Percentiles rank a stretch among this genome's conserved stretches.
These are phyloP conservation scores for Ephestia elutella DNA, from an alignment of 1,140 invertebrate genomes.

Conservation along the genomic window DNA sequence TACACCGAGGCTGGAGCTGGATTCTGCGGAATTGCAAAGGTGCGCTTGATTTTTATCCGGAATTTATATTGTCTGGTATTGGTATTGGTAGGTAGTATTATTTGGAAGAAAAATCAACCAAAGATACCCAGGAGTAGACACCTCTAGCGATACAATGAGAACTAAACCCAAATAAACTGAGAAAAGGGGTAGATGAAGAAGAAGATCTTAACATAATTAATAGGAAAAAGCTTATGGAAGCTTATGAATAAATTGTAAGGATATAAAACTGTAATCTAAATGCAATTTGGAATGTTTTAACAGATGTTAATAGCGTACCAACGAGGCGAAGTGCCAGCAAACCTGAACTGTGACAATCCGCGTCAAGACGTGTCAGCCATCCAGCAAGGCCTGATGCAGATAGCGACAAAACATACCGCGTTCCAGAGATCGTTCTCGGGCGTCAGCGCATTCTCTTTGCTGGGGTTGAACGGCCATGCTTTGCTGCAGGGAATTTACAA, in stretches of 20 bases:
- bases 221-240: too few relatives aligned
- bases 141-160: too few relatives aligned
- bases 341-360: conserved; percentile 30
- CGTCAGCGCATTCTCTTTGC: conserved; percentile 32
- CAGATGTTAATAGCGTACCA: conserved; percentile 39
- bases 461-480: conserved; percentile 35
- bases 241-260: too few relatives aligned
- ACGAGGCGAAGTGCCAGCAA: conserved; percentile 31
- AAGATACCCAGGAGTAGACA: too few relatives aligned
- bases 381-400: conserved; percentile 26
- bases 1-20: conserved; percentile 80
- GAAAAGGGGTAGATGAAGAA: too few relatives aligned
- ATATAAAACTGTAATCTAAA: too few relatives aligned
- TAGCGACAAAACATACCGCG: conserved; percentile 23
- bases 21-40: conserved; percentile 76
- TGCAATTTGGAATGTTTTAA: background rate
- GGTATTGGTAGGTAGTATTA: too few relatives aligned
- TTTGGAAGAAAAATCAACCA: too few relatives aligned
- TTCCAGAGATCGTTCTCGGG: conserved; percentile 25
- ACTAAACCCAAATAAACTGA: too few relatives aligned
- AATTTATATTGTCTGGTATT: background rate
- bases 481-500: conserved; percentile 33
- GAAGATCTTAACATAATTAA: too few relatives aligned
- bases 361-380: conserved; percentile 28
- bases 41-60: conserved; percentile 37